Evolutionary conservation across 2,113 vertebrate genomes (phyloP), one percentile per base, ranked within the genome.

Genomic region (Poecile atricapillus): DNA sequence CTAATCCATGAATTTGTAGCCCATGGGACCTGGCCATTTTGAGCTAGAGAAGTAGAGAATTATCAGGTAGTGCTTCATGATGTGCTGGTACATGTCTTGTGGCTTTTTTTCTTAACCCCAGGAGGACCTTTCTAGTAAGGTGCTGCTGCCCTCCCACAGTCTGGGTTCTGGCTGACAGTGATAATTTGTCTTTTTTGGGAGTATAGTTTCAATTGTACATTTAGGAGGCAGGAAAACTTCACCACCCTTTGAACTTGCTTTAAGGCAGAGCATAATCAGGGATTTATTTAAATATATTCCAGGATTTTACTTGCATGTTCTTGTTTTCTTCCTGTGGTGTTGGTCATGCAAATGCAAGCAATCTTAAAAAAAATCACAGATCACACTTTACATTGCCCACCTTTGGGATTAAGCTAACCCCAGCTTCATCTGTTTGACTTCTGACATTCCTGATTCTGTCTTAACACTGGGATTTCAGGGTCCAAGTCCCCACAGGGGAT

Each of bases 1-100:
- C 58, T 91, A 95, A 94, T 91, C 94, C 81, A 68, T 71, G 64
- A 94, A 92, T 82, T 82, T 90, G 35, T 95, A 94, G 88, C 88
- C 75, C 52, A 20, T 60, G 68, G 41, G 82, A 94, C 50, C 47
- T 70, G 78, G 78, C 28, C 13, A 11, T 53, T 27, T 33, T 76
- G 58, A 65, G 53, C 64, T 65, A 53, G 16, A 92, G 75, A 83
- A 93, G 83, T n/a, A 55, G 15, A 75, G 49, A 74, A 80, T 58
- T 90, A 53, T 41, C 59, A 49, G 69, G 20, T 2, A 4, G 60
- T 80, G 30, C 35, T 84, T 88, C 50, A 35, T 78, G 53, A 83
- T 86, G 55, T 75, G 71, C 52, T 56, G 20, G 17, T 83, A 53
- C 4, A 5, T 47, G 14, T 52, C 62, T 41, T n/a, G 9, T 63